Conservation (phyloP, 2,113 vertebrate genomes). For the Pycnonotus jocosus region DNA sequence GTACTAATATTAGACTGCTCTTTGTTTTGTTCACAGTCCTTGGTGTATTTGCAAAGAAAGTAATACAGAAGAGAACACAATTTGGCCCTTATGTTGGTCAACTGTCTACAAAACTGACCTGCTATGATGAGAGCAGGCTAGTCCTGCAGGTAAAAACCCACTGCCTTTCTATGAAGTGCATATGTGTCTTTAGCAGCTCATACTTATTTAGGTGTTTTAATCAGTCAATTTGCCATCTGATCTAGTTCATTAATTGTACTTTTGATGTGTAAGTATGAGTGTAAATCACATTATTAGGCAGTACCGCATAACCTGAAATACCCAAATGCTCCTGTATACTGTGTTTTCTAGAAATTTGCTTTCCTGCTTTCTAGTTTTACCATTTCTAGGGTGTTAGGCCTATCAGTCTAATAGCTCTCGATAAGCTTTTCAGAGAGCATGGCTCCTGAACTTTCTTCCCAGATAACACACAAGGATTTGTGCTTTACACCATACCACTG, state of each 20-base stretch:
- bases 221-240: neutral
- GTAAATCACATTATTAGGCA: neutral
- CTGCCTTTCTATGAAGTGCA: neutral
- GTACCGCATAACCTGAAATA: neutral
- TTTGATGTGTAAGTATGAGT: neutral
- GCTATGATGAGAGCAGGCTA: slow-evolving; percentile 62
- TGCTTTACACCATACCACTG: neutral
- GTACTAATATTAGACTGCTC: neutral
- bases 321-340: neutral
- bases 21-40: slow-evolving; percentile 44
- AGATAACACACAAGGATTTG: neutral
- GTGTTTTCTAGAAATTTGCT: neutral
- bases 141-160: slow-evolving; percentile 53
- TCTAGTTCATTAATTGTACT: neutral
- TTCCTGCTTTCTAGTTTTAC: neutral
- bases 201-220: neutral
- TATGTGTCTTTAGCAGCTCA: neutral
- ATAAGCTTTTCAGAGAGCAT: neutral
- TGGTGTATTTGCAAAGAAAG: slow-evolving; percentile 64
- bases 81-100: slow-evolving; percentile 65
- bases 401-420: neutral
- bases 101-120: slow-evolving; percentile 53
- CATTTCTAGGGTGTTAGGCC: neutral
- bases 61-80: slow-evolving; percentile 63
- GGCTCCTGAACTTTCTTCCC: neutral